Evolutionary conservation across 2,888 invertebrate species (phyloP).

Genomic region (Pomacea canaliculata): DNA sequence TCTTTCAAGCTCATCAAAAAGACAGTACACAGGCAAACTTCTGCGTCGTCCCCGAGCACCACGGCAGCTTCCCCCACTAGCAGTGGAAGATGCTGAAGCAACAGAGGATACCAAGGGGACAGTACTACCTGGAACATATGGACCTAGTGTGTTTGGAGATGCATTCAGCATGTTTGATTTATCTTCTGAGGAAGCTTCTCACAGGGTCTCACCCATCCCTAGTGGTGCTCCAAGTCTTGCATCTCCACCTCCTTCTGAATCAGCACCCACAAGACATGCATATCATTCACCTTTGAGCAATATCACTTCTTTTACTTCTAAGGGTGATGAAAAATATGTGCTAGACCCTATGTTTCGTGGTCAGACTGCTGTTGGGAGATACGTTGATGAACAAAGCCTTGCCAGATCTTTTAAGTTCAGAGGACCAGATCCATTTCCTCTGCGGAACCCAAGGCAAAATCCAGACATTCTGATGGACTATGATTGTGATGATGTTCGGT

Average conservation of each 20-base stretch:
- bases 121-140: too few relatives aligned
- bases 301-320: constrained; percentile 40
- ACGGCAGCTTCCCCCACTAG: constrained; percentile 43
- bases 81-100: constrained; percentile 11
- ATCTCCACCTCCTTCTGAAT: constrained; percentile 58
- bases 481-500: constrained; percentile 56
- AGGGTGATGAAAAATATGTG: constrained; percentile 54
- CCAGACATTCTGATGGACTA: constrained; percentile 49
- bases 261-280: constrained; percentile 36
- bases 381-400: constrained; percentile 60
- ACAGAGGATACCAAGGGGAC: constrained; percentile 33
- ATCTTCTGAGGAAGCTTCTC: constrained; percentile 8
- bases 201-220: constrained; percentile 42
- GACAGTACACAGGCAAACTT: constrained; percentile 30
- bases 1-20: constrained; percentile 19
- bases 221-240: constrained; percentile 55
- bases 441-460: constrained; percentile 45
- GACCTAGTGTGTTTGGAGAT: constrained; percentile 34
- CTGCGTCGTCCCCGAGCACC: constrained; percentile 55
- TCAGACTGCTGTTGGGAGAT: constrained; percentile 54
- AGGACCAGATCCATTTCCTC: constrained; percentile 61
- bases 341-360: constrained; percentile 55
- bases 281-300: constrained; percentile 29
- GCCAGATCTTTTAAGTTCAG: constrained; percentile 58
- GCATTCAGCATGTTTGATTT: constrained; percentile 45